Evolutionary conservation across 2,113 vertebrate species (phyloP), one percentile per base, ranked within the genome.

Genomic region (Strix uralensis): DNA sequence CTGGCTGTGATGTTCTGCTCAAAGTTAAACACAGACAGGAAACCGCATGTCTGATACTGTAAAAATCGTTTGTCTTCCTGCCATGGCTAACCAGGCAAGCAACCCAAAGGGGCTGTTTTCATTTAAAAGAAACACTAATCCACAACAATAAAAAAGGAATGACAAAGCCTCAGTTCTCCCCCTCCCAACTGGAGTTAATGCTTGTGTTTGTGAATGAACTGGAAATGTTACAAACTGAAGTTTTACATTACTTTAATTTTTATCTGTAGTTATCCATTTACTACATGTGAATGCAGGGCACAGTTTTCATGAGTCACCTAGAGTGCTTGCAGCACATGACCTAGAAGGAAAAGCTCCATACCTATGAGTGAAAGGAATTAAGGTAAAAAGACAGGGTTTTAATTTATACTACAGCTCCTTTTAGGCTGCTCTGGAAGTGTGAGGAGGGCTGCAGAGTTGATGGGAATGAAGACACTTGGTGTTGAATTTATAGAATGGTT

Each of bases 21-120:
- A 97, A 97, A 98, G 98, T 98, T 98, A 98, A 98, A 98, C 98
- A 98, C 96, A 98, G 98, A 99, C 99, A 99, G 99, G 99, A 99
- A 99, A 99, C 99, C 98, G 94, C 98, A 98, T 97, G 99, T 99
- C 99, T 99, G 98, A 99, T 98, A 98, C 98, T 98, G 98, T 98
- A 98, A 97, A 97, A 97, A 97, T 96, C 95, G 81, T 98, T 98
- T 97, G 97, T 98, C 97, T 98, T 97, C 97, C 97, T 98, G 98
- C 98, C 97, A 98, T 93, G 92, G 96, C 75, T 92, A 98, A 97
- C 88, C 95, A 97, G 96, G 95, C 97, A 95, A 97, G 94, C 94
- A 98, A 98, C 96, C 96, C 96, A 95, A 88, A 96, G 91, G 94
- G 83, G 86, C 98, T 98, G 98, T 97, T 98, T 98, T 97, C 96